Base-by-base conservation (phyloP, 2,113 vertebrate genomes). In the Cnemophilus loriae region DNA sequence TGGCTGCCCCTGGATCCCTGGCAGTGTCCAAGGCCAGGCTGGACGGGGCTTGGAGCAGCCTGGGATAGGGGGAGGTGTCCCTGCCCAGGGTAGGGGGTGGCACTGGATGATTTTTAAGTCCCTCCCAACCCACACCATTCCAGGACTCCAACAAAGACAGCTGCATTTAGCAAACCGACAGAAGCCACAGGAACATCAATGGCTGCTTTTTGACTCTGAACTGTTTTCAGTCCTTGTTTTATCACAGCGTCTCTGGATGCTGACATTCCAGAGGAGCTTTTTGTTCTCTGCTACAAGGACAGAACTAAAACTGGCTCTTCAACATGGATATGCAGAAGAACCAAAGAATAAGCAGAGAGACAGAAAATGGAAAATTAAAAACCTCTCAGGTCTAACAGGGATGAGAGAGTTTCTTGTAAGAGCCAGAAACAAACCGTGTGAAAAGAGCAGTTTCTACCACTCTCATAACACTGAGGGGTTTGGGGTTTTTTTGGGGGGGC, bases 31-130 rank as follows among this genome's bases (percentile, higher is more conserved):
- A 76, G 32, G 52, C 71, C 61, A 59, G 61, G 37, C 0, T 76
- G 61, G 83, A 17, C 1, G 2, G 50, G 41, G 26, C 10, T 30
- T 4, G 32, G 35, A 76, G 20, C 24, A 30, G 0, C 16, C 32
- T 42, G 53, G 53, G 37, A 27, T 0, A 0, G 53, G 1, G 84
- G 71, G 0, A 86, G 37, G 14, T 30, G 47, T n/a, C 74, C 23
- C 56, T 61, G 47, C 6, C 19, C 39, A 7, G 9, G 47, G 12
- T 1, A 1, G 18, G 26, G 14, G 10, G 21, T 23, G 16, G 32
- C 0, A 20, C 32, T 22, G 35, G 50, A 65, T 1, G 4, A 75
- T 37, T 52, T 82, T 53, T 53, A 3, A 37, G 70, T 47, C 6
- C 42, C 11, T 55, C 14, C 53, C 55, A 83, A 35, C 7, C 30